These are phyloP conservation scores for Pogonophryne albipinna DNA, from an alignment of 2,797 vertebrate genomes.

Conservation along the genomic window DNA sequence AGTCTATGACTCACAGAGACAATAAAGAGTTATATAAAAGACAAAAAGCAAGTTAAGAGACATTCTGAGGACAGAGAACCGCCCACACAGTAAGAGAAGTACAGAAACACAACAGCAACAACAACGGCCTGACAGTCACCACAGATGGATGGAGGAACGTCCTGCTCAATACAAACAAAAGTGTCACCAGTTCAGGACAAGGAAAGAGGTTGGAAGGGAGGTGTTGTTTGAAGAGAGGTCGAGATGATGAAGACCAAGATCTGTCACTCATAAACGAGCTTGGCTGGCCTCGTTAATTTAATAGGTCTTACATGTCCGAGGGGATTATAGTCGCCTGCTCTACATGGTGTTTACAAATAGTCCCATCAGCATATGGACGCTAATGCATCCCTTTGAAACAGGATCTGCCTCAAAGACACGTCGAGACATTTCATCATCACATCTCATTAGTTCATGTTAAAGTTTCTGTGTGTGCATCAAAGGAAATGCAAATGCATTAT, in stretches of 20 bases:
- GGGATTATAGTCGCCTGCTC: constrained; percentile 60
- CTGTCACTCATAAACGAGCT: constrained; percentile 29
- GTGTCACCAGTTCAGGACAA: neutral
- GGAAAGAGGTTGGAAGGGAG: constrained; percentile 24
- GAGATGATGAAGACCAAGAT: constrained; percentile 29
- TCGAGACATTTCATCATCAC: neutral
- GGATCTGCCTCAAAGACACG: constrained; percentile 1
- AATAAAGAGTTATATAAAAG: constrained; percentile 5
- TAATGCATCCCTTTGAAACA: constrained; percentile 22
- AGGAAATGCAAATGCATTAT: constrained; percentile 10
- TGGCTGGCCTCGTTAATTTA: constrained; percentile 69
- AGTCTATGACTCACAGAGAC: constrained; percentile 27
- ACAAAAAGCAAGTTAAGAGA: neutral
- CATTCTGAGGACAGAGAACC: constrained; percentile 11
- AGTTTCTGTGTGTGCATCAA: neutral
- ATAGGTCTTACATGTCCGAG: constrained; percentile 49
- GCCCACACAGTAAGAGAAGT: constrained; percentile 10
- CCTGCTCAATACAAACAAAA: neutral
- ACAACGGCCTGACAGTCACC: neutral
- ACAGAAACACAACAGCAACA: constrained; percentile 1
- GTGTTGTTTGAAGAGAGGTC: constrained; percentile 24
- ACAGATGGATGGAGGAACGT: neutral
- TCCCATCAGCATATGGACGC: constrained; percentile 22
- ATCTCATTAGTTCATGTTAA: neutral
- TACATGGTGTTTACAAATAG: constrained; percentile 63